Evolutionary conservation across 2,888 invertebrate genomes (phyloP).

Genomic region (Limulus polyphemus): DNA sequence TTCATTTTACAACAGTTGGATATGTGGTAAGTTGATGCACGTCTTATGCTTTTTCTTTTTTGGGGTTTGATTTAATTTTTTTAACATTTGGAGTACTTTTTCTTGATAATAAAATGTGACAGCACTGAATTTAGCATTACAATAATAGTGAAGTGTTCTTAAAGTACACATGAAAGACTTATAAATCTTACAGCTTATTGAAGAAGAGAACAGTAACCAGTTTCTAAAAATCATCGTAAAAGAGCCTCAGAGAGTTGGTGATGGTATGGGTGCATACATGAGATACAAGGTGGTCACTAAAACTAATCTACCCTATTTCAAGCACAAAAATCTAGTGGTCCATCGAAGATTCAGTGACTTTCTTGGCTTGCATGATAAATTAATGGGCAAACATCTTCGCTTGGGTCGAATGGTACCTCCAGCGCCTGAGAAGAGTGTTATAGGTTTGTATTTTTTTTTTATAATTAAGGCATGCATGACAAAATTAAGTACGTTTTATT

Average conservation of each 20-base stretch:
- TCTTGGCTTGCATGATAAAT: constrained; percentile 86
- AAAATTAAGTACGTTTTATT: too few species aligned
- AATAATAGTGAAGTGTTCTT: too few species aligned
- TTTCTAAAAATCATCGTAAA: constrained; percentile 70
- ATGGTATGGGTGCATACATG: constrained; percentile 94
- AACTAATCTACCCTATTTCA: constrained; percentile 77
- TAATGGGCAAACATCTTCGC: constrained; percentile 80
- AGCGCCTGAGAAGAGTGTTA: constrained; percentile 93
- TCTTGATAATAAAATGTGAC: too few species aligned
- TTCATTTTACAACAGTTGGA: too few species aligned
- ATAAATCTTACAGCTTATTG: constrained; percentile 8
- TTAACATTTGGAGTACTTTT: too few species aligned
- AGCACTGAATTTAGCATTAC: too few species aligned
- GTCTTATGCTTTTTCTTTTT: too few species aligned
- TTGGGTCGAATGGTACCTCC: constrained; percentile 89
- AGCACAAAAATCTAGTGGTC: constrained; percentile 66
- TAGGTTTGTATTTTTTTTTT: constrained; percentile 44
- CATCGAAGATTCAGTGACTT: constrained; percentile 93
- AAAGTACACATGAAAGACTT: too few species aligned
- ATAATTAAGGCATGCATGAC: too few species aligned
- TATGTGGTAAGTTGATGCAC: too few species aligned
- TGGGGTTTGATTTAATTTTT: too few species aligned
- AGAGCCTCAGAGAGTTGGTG: constrained; percentile 91
- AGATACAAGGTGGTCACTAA: constrained; percentile 83
- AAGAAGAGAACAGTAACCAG: constrained; percentile 39